Base-by-base conservation (phyloP, 2,113 vertebrate genomes). In the Pseudorhombus dupliciocellatus region DNA sequence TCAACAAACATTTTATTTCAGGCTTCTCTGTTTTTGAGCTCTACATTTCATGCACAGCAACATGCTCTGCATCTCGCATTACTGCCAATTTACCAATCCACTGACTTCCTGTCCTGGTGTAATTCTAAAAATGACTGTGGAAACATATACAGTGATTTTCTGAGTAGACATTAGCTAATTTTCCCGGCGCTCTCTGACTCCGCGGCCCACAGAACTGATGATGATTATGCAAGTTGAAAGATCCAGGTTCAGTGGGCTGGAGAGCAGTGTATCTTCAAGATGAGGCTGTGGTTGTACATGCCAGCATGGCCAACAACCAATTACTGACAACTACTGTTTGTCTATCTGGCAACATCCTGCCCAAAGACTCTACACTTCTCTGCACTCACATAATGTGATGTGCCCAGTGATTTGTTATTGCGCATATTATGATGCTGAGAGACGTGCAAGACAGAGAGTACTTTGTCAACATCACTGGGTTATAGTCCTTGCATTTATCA, bases 151-250 rank as follows among this genome's bases (percentile, higher is more conserved):
- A 65, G 46, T 59, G 20, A 66, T 58, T 63, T 73, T 75, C 44
- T 69, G 40, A 72, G 57, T 44, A 65, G 40, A 76, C 31, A 54
- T 57, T 50, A 58, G 18, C 42, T 70, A 31, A 71, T 79, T 68
- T 84, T 37, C 54, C 67, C 50, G 48, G 59, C 70, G 59, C 28
- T 25, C 40, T 11, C 5, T 22, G 40, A 11, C 37, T 70, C 54
- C 63, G 15, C 30, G 74, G 57, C 73, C 53, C 40, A 70, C 75
- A 77, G 52, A 71, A 68, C n/a, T 58, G 57, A 48, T 86, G 63
- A 75, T 70, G 79, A 81, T 80, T 73, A 85, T 84, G 18, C 52
- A 75, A 84, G 73, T 46, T 63, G 67, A 81, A 77, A 78, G 80
- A 82, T 82, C 25, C 30, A 46, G 22, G 50, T 58, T 84, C 70